Percentiles rank a stretch among this genome's conserved stretches.
phyloP scores from a whole-genome alignment of 2,888 invertebrate genomes.

The Sarcophaga subvicina region DNA sequence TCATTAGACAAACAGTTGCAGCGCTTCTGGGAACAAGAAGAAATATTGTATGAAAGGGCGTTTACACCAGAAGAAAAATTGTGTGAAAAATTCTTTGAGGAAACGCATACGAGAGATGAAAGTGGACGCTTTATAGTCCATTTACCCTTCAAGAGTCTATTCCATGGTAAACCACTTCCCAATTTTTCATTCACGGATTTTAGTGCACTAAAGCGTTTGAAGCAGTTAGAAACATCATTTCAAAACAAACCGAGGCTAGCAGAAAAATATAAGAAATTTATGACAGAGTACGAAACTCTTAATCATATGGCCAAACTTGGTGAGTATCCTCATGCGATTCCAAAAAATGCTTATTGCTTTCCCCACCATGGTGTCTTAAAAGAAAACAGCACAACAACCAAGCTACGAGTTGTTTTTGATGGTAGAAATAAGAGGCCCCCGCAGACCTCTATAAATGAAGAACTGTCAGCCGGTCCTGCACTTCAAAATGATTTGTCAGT shows the following conservation, averaged over 20 bases:
- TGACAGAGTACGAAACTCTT: constrained; percentile 38
- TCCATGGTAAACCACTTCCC: constrained; percentile 9
- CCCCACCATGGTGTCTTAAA: too few relatives aligned
- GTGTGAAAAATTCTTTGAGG: constrained; percentile 38
- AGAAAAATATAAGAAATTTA: constrained; percentile 35
- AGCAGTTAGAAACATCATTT: constrained; percentile 48
- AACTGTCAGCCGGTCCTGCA: constrained; percentile 41
- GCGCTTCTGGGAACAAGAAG: constrained; percentile 55
- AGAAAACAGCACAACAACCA: too few relatives aligned
- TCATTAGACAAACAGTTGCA: constrained; percentile 48
- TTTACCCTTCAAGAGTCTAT: constrained; percentile 27
- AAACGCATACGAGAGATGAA: constrained; percentile 22
- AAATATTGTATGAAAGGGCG: constrained; percentile 20
- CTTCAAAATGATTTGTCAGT: constrained; percentile 46
- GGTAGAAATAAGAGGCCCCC: constrained; percentile 27
- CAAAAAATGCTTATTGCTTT: constrained; percentile 42
- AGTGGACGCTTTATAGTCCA: constrained; percentile 37
- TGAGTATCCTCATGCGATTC: constrained; percentile 45
- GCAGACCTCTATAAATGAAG: constrained; percentile 37
- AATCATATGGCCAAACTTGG: constrained; percentile 46
- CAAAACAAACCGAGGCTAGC: constrained; percentile 21
- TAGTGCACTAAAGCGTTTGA: constrained; percentile 41
- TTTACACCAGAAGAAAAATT: constrained; percentile 32
- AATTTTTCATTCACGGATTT: constrained; percentile 40
- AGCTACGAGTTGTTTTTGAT: too few relatives aligned